Evolutionary conservation across 2,113 vertebrate species (phyloP).

Genomic region (Seriola aureovittata): DNA sequence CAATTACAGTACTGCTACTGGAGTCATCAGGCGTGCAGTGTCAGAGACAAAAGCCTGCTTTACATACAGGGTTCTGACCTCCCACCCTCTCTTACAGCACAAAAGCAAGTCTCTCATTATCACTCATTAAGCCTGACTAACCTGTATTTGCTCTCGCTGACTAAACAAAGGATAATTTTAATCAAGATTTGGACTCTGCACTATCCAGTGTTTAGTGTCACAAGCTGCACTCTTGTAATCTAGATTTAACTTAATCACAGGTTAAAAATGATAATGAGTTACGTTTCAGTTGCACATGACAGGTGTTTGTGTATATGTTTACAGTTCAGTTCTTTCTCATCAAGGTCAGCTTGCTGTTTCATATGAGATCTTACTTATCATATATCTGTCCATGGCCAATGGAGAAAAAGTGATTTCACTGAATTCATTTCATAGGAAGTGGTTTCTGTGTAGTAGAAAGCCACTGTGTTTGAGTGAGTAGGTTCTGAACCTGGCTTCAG

Average conservation of each 20-base stretch:
- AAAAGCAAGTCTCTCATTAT: slow-evolving; percentile 61
- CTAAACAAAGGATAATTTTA: slow-evolving; percentile 61
- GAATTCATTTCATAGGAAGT: slow-evolving; percentile 29
- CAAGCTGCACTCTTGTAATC: slow-evolving; percentile 13
- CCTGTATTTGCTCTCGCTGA: slow-evolving; percentile 48
- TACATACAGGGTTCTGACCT: slow-evolving; percentile 16
- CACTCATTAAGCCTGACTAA: slow-evolving; percentile 65
- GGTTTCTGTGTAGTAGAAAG: slow-evolving; percentile 10
- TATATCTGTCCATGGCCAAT: not conserved
- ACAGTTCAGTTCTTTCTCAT: not conserved
- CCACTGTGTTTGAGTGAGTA: slow-evolving; percentile 8
- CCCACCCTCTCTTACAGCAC: slow-evolving; percentile 2
- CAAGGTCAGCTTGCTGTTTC: not conserved
- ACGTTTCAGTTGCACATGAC: not conserved
- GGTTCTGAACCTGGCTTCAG: not conserved
- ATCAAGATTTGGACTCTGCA: slow-evolving; percentile 51
- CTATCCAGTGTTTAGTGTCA: slow-evolving; percentile 33
- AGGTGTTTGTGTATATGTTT: slow-evolving; percentile 3
- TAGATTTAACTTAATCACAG: slow-evolving; percentile 52
- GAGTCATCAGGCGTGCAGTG: slow-evolving; percentile 47
- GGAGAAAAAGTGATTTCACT: not conserved
- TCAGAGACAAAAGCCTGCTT: slow-evolving; percentile 25
- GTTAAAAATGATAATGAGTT: slow-evolving; percentile 29
- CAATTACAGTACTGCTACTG: slow-evolving; percentile 41
- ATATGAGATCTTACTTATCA: not conserved